These are phyloP conservation scores for Parnassius mnemosyne DNA, from an alignment of 2,888 invertebrate genomes.

Conservation along the genomic window DNA sequence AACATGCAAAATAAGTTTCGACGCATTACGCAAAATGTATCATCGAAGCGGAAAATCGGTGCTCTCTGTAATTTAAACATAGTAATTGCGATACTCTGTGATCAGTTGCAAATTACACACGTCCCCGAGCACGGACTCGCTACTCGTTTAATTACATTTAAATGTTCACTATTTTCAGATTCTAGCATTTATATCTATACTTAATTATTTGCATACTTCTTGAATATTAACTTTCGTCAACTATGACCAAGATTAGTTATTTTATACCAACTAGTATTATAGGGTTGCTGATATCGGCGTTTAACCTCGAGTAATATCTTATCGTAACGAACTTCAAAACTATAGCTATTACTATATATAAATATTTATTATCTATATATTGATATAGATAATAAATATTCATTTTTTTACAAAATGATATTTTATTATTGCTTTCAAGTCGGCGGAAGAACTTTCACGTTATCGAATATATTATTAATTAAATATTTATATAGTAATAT, in stretches of 20 bases:
- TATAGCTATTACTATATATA: neutral
- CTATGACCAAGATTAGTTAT: too few relatives aligned
- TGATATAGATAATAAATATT: neutral
- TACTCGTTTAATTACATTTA: constrained; percentile 19
- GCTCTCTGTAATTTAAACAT: constrained; percentile 27
- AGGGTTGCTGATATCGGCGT: neutral
- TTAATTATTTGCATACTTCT: neutral
- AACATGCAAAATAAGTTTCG: constrained; percentile 15
- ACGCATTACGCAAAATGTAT: constrained; percentile 15
- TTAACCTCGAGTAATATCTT: neutral
- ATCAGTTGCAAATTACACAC: constrained; percentile 28
- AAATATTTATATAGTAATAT: neutral
- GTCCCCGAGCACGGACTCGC: constrained; percentile 11
- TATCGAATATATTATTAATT: neutral
- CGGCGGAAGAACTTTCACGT: constrained; percentile 45
- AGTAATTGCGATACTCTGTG: constrained; percentile 24
- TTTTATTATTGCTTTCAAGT: constrained; percentile 65
- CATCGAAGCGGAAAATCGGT: constrained; percentile 24
- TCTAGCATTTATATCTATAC: neutral
- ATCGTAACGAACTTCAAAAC: neutral
- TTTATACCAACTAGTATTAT: constrained; percentile 3
- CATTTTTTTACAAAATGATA: constrained; percentile 30
- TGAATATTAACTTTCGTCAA: neutral
- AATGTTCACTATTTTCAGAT: constrained; percentile 11
- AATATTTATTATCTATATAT: too few relatives aligned